These are phyloP conservation scores for Laodelphax striatellus DNA, from an alignment of 1,140 invertebrate species.

Conservation along the genomic window DNA sequence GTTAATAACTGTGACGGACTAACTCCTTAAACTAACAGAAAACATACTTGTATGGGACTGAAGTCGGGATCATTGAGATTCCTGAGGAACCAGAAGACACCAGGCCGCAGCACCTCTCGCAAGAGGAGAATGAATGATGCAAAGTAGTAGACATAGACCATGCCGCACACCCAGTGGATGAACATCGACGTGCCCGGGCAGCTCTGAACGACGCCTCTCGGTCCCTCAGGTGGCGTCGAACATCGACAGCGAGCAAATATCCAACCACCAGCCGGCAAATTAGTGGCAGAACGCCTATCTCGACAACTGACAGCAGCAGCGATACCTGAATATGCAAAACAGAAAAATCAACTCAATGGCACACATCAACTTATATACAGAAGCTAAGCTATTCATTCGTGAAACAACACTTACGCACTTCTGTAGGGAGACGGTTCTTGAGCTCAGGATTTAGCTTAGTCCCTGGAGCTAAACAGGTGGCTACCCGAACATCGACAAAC, in stretches of 20 bases:
- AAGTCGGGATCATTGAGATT: constrained; percentile 99
- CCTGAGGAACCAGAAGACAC: constrained; percentile 91
- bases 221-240: constrained; percentile 87
- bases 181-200: constrained; percentile 85
- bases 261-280: constrained; percentile 99
- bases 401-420: too few relatives aligned
- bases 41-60: constrained; percentile 82
- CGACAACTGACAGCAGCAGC: constrained; percentile 76
- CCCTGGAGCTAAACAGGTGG: too few relatives aligned
- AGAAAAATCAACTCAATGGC: too few relatives aligned
- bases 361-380: not conserved
- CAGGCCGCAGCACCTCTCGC: constrained; percentile 86
- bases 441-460: too few relatives aligned
- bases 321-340: constrained; percentile 44
- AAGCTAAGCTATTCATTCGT: too few relatives aligned
- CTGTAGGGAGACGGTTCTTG: too few relatives aligned
- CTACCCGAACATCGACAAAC: too few relatives aligned
- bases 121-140: constrained; percentile 92
- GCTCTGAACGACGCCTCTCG: constrained; percentile 75
- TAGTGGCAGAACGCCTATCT: constrained; percentile 92
- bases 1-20: too few relatives aligned
- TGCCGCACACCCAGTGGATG: constrained; percentile 97
- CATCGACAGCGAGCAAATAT: constrained; percentile 92
- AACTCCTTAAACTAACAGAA: not conserved
- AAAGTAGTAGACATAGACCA: constrained; percentile 99